phyloP scores from a whole-genome alignment of 1,140 invertebrate species.

The Archivesica marissinica region DNA sequence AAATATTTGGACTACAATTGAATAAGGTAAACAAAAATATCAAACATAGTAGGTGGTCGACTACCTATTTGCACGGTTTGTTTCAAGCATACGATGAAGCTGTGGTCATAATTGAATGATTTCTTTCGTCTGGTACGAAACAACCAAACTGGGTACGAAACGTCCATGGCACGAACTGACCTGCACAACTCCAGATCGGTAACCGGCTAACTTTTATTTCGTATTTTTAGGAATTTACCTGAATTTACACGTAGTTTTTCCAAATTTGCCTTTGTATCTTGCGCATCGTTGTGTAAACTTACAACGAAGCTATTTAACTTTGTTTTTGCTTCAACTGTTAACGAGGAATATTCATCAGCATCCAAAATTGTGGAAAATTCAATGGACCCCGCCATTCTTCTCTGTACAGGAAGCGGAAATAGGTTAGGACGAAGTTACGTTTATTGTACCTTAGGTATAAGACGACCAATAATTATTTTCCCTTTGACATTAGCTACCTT shows the following conservation, averaged over 20 bases:
- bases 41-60: no score
- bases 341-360: not conserved
- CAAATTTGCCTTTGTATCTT: conserved; percentile 29
- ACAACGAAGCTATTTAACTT: conserved; percentile 12
- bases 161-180: not conserved
- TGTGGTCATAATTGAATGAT: no score
- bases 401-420: conserved; percentile 8
- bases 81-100: no score
- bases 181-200: not conserved
- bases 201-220: not conserved
- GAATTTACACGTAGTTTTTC: conserved; percentile 55
- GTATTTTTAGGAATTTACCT: conserved; percentile 18
- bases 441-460: no score
- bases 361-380: conserved; percentile 29
- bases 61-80: no score
- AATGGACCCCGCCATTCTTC: conserved; percentile 58
- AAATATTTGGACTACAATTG: no score
- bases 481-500: no score
- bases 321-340: conserved; percentile 36
- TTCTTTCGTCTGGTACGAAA: not conserved
- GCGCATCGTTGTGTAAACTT: not conserved
- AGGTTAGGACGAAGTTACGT: no score
- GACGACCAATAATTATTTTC: no score
- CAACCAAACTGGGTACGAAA: not conserved
- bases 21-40: no score